Evolutionary conservation across 2,113 vertebrate species (phyloP), one percentile per base, ranked within the genome.

Genomic region (Polyodon spathula): DNA sequence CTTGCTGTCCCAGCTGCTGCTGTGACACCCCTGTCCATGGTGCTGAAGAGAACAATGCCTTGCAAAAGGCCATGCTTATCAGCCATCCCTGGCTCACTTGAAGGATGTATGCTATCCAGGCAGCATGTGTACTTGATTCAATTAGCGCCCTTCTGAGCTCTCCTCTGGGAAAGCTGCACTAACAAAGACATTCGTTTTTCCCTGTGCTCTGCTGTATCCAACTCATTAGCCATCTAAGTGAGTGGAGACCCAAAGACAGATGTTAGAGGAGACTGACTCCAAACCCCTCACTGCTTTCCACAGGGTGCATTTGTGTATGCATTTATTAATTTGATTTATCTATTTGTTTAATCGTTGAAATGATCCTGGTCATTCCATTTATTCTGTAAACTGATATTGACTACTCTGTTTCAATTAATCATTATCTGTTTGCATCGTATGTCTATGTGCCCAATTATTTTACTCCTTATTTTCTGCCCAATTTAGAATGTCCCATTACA

Each of bases 121-220:
- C 68, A 68, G 40, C 81, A 68, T 76, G 71, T 65, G 82, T 68
- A 84, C 81, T 86, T 92, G 89, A 96, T 95, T 97, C 87, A 95
- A 94, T 97, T 95, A 95, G 78, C 73, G 66, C 74, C 78, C 76
- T 82, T 88, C 83, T 77, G 87, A 90, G 84, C 68, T 69, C 68
- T 89, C 93, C 88, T 86, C 14, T 9, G 89, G 90, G 93, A 85
- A 73, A 81, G 71, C 65, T 68, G 76, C 74, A 73, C 73, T 81
- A 81, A 93, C 90, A 92, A 92, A 94, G 91, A 89, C 86, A 62
- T 85, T 75, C 62, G 71, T 72, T 61, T 68, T 27, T 56, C 74
- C 65, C 73, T 64, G 63, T 71, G 78, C 74, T 73, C 59, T 39
- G 46, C 75, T 76, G 69, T 74, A 73, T 88, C 81, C 76, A 68